Conservation (phyloP, 2,113 vertebrate genomes). For the Gymnobelideus leadbeateri region DNA sequence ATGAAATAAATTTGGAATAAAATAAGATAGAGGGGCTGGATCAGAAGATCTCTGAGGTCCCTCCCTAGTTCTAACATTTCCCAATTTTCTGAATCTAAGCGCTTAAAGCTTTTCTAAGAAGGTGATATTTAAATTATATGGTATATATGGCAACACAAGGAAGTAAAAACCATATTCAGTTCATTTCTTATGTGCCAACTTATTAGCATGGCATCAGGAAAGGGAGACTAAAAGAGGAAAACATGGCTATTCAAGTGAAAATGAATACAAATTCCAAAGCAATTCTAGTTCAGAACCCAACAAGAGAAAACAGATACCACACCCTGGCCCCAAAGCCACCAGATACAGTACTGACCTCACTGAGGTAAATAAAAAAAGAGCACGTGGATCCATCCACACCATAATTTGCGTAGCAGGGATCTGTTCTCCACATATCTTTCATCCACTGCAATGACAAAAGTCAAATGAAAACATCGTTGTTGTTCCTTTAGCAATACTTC, state of each 20-base stretch:
- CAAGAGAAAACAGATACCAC: not conserved
- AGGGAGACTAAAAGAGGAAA: not conserved
- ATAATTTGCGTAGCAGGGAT: conserved; percentile 94
- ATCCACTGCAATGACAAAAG: conserved; percentile 92
- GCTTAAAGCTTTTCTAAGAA: not conserved
- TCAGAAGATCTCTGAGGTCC: not conserved
- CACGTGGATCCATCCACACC: conserved; percentile 97
- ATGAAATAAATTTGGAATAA: not conserved
- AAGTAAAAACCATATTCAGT: not conserved
- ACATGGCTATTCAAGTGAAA: not conserved
- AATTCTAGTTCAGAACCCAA: not conserved
- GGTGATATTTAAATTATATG: conserved; percentile 30
- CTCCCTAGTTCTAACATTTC: not conserved
- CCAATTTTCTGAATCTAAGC: not conserved
- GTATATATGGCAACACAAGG: conserved; percentile 33
- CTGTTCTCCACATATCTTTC: conserved; percentile 99
- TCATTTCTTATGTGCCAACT: not conserved
- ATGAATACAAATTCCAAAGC: not conserved
- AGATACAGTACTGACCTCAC: conserved; percentile 91
- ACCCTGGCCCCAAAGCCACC: not conserved
- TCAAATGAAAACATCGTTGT: not conserved
- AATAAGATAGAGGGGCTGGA: not conserved
- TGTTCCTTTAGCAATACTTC: rapidly evolving
- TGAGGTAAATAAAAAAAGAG: conserved; percentile 99
- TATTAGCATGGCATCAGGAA: not conserved